phyloP scores from a whole-genome alignment of 2,113 vertebrate genomes.

The Pseudopipra pipra region DNA sequence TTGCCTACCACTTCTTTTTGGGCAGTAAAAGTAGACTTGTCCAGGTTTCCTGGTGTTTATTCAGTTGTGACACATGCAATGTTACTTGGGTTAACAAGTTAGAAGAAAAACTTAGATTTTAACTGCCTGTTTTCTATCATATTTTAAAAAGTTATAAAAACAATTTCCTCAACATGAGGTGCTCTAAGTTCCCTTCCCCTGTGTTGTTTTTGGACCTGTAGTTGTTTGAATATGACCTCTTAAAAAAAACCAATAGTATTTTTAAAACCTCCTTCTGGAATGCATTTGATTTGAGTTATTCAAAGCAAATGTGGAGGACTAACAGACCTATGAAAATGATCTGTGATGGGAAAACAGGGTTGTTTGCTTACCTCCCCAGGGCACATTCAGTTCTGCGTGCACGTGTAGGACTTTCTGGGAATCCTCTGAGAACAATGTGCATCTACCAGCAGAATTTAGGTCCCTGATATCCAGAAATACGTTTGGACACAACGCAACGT shows the following conservation, averaged over 20 bases:
- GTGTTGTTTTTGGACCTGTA: slow-evolving; percentile 34
- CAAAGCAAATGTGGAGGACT: background rate
- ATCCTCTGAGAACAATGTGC: background rate
- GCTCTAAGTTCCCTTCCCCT: background rate
- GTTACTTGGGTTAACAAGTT: background rate
- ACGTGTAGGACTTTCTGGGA: background rate
- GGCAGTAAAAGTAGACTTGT: background rate
- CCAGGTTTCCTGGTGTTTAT: background rate
- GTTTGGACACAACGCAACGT: background rate
- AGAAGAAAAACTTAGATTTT: background rate
- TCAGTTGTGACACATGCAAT: background rate
- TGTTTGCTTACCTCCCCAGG: background rate
- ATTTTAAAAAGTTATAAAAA: background rate
- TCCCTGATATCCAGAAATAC: background rate
- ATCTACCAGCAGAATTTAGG: background rate
- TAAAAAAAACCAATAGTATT: background rate
- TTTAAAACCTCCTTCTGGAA: slow-evolving; percentile 35
- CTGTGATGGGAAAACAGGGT: background rate
- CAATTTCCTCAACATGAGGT: background rate
- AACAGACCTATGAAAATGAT: background rate
- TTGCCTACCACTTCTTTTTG: background rate
- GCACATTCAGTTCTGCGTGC: background rate
- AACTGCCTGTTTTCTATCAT: background rate
- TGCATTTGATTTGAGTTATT: background rate
- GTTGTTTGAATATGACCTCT: background rate